Evolutionary conservation across 2,888 invertebrate genomes (phyloP), one percentile per base, ranked within the genome.

Genomic region (Acronicta alni): DNA sequence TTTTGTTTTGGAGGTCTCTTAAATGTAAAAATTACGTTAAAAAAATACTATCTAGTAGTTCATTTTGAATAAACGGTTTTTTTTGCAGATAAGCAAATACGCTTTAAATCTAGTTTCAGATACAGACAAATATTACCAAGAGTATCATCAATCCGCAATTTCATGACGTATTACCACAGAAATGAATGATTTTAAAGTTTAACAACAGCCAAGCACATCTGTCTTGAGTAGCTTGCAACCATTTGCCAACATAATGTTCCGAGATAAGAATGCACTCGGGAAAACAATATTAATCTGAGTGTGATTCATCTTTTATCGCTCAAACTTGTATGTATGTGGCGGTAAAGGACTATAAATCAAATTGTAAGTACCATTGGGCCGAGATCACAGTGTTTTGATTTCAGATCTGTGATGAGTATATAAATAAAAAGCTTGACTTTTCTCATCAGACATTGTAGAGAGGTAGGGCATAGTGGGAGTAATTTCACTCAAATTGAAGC

Each of bases 301-400:
- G 79, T 85, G 87, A 90, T 90, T 88, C 89, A 90, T 90, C 86
- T 89, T 89, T 91, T 91, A 92, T 89, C 89, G 88, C 83, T 88
- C 83, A 86, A 85, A 88, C 84, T 85, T 84, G 79, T 82, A 80
- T 87, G 86, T 88, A 85, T 77, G 83, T 81, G 82, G 83, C 49
- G 52, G 79, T 79, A 72, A 67, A 80, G 71, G 55, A 63, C 78
- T 68, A 89, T 92, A 89, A 91, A 92, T 92, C 90, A 92, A 83
- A 80, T 26, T 45, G 49, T 57, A 68, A 73, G 68, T 70, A 73
- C 70, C 58, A 69, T 84, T 81, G 79, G 72, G 80, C 62, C 67
- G 69, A 67, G 79, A 75, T 72, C 75, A 80, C 68, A 65, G 47
- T 77, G 69, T 64, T 64, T 67, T 70, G 56, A 54, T 37, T 54